Conservation (phyloP, 2,797 vertebrate species). For the Lepilemur septentrionalis region DNA sequence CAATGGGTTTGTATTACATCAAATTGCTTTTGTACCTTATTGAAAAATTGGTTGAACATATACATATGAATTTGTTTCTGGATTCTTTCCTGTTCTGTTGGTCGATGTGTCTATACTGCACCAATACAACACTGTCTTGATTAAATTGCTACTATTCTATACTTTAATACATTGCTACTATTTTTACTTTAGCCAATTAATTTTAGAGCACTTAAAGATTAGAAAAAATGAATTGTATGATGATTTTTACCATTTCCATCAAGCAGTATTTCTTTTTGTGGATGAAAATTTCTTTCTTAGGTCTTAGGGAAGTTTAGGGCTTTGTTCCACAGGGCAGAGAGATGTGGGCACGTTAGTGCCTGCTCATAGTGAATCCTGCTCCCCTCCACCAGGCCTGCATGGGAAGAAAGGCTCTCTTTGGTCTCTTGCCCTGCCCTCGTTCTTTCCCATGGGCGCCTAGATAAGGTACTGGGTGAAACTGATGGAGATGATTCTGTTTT, state of each 20-base stretch:
- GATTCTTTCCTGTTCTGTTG: not conserved
- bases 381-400: not conserved
- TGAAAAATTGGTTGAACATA: not conserved
- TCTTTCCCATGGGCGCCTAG: not conserved
- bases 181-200: slow-evolving; percentile 20
- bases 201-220: not conserved
- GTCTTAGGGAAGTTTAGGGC: not conserved
- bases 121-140: not conserved
- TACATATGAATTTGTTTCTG: not conserved
- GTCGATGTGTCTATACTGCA: not conserved
- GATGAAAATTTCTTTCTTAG: not conserved
- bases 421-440: not conserved
- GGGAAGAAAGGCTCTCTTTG: not conserved
- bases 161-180: not conserved
- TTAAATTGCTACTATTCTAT: not conserved
- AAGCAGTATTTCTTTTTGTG: not conserved
- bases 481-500: not conserved
- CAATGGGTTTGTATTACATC: not conserved
- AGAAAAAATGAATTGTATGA: not conserved
- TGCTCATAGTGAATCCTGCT: not conserved
- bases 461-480: not conserved
- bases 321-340: not conserved
- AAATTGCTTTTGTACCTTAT: not conserved
- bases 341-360: not conserved
- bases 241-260: not conserved